A percentile compares a stretch with the other conserved stretches of the same genome.
Evolutionary conservation across 2,888 invertebrate genomes (phyloP).

Genomic region (Amblyjoppa proteus): DNA sequence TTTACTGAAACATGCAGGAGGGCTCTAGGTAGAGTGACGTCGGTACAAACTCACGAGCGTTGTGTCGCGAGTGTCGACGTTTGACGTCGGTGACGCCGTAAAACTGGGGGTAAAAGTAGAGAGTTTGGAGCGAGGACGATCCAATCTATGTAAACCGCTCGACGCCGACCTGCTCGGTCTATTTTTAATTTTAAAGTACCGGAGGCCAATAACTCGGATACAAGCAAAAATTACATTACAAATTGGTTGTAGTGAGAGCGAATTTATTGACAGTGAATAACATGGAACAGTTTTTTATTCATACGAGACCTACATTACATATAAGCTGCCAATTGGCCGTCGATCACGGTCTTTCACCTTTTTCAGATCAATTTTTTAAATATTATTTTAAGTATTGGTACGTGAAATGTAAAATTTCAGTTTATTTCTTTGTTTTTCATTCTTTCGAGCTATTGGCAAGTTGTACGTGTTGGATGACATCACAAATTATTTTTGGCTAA

Average conservation of each 20-base stretch:
- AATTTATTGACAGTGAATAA: no score
- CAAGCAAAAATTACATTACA: background rate
- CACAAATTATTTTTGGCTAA: background rate
- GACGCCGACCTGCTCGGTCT: slow-evolving; percentile 38
- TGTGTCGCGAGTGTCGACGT: slow-evolving; percentile 47
- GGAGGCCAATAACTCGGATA: background rate
- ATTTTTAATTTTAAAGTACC: slow-evolving; percentile 10
- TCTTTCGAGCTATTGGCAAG: no score
- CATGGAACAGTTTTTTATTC: no score
- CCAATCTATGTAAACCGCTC: slow-evolving; percentile 20
- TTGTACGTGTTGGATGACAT: background rate
- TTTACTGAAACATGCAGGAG: slow-evolving; percentile 78
- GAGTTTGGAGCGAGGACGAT: background rate
- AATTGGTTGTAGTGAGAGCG: background rate
- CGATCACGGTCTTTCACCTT: no score
- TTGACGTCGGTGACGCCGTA: slow-evolving; percentile 36
- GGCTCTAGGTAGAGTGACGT: slow-evolving; percentile 58
- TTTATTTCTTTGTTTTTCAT: no score
- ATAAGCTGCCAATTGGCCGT: no score
- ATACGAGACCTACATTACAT: no score
- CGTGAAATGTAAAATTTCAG: no score
- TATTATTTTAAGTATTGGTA: no score
- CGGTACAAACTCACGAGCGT: slow-evolving; percentile 45
- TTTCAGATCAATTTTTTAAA: no score
- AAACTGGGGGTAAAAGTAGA: background rate